Base-by-base conservation (phyloP, 2,797 vertebrate species). In the Clamator glandarius region DNA sequence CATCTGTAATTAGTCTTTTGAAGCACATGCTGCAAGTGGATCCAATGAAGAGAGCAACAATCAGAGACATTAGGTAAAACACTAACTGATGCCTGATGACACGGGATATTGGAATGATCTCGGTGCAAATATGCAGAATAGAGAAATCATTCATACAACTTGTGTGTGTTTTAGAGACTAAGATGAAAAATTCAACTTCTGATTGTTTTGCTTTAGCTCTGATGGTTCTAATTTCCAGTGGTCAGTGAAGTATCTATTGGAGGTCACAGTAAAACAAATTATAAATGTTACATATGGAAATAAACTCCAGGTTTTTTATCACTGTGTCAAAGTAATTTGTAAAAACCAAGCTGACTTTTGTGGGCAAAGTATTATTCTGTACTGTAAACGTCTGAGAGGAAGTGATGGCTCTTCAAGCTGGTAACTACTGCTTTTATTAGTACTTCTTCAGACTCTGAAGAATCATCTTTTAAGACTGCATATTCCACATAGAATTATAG, bases 21-120 rank as follows among this genome's bases (percentile, higher is more conserved):
- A 99, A 99, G 70, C 99, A 99, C 96, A 99, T 99, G 99, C 98
- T 99, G 89, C 99, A 99, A 96, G 99, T 99, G 79, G 99, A 99
- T 97, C 99, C 99, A 66, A 99, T 99, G 99, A 99, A 99, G 97
- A 99, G 99, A 97, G 99, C 99, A 95, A 99, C 99, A 48, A 99
- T 99, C 97, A 99, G 98, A 98, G 98, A 99, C 77, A 99, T 99
- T 94, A 98, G 99, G 99, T 99, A 97, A 98, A 96, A 72, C 14
- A 17, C 5, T 67, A 63, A 26, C 12, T 84, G 28, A 13, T 84
- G 10, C 73, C 36, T 78, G 28, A 58, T 83, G 36, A 42, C 29
- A 42, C 31, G 52, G 36, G 46, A 46, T 91, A 11, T 25, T 74
- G 31, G 12, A 76, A 63, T 81, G 11, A n/a, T 90, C 12, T 46